phyloP scores from a whole-genome alignment of 2,888 invertebrate species.

The Leptothorax acervorum region DNA sequence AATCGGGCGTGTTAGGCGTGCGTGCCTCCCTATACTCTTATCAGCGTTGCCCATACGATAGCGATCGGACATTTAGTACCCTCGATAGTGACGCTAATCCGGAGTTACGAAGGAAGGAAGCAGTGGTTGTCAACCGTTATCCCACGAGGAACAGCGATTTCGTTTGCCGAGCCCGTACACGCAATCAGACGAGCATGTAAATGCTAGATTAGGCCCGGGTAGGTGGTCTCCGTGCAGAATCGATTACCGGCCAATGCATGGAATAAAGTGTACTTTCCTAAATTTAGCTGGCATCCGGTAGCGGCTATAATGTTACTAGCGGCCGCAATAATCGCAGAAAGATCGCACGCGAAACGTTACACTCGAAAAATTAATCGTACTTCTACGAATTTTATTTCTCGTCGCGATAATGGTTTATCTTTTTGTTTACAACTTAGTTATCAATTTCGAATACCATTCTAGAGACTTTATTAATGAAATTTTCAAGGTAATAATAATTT shows the following conservation, averaged over 20 bases:
- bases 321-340: neutral
- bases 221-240: constrained; percentile 54
- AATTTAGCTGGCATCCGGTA: constrained; percentile 21
- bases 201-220: constrained; percentile 69
- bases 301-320: neutral
- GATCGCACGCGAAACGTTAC: neutral
- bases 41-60: constrained; percentile 75
- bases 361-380: constrained; percentile 10
- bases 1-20: constrained; percentile 77
- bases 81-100: constrained; percentile 83
- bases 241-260: constrained; percentile 55
- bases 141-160: constrained; percentile 68
- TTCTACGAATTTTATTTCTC: neutral
- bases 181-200: constrained; percentile 76
- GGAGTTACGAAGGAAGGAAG: constrained; percentile 78
- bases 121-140: constrained; percentile 78
- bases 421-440: neutral
- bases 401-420: neutral
- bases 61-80: constrained; percentile 82
- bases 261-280: constrained; percentile 25
- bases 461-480: neutral
- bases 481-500: neutral
- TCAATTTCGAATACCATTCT: neutral
- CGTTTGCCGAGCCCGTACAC: constrained; percentile 67
- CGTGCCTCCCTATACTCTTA: constrained; percentile 72